Base-by-base conservation (phyloP, 1,140 invertebrate genomes). In the Procambarus virginalis region DNA sequence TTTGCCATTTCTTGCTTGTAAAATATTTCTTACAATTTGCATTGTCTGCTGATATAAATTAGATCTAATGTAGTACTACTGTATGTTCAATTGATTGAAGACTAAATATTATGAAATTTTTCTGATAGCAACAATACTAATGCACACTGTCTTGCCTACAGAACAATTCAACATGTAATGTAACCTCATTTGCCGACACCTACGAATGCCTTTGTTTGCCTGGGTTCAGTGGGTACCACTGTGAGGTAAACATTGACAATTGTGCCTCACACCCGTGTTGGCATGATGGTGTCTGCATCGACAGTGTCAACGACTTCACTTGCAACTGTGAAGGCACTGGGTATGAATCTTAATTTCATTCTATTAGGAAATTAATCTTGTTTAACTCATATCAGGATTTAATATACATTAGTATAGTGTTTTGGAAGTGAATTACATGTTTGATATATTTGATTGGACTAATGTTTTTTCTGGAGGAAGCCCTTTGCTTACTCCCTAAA, bases 251-350 rank as follows among this genome's bases (percentile, higher is more conserved):
- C 80, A 86, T 92, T 34, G 92, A 93, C 78, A 91, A 93, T 64
- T 93, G 94, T 84, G 75, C 89, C 2, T 92, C 92, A 22, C 92
- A 92, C 10, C 94, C 94, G 0, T 94, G 94, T 89, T 89, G 93
- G 84, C 95, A 96, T 92, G 95, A 94, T n/a, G 96, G 95, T 14
- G 94, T 94, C 49, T 96, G 96, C 93, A 90, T 93, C 10, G 94
- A 94, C 83, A 89, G 94, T 58, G 92, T 94, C n/a, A 93, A 94
- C 86, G 94, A 93, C 77, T 97, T 93, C 92, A 94, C 94, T 0
- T 98, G 97, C 93, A 94, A 99, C 94, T 98, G 98, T 93, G 94
- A 93, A 1, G 94, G 93, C 17, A 97, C 96, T 9, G 95, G 95
- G 90, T 92, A 76, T 49, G 91, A 22, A 22, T 75, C 45, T 68